Evolutionary conservation across 92 coral and sea anemone genomes (phyloP).

Genomic region (Plumapathes pennacea): DNA sequence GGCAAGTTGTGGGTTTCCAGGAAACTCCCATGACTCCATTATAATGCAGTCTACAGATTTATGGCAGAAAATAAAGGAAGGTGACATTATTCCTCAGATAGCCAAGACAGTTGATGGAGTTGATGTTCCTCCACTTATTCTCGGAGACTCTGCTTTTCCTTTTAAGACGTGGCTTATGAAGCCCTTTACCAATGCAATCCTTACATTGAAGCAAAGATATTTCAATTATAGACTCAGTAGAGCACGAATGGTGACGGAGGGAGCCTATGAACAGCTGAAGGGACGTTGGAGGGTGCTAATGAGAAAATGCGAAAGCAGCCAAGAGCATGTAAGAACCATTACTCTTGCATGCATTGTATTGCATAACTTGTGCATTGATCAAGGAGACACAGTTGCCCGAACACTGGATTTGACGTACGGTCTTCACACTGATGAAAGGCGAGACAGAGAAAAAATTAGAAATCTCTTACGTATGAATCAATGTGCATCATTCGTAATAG

Average conservation of each 20-base stretch:
- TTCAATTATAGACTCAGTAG: conserved; percentile 36
- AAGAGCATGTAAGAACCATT: conserved; percentile 1
- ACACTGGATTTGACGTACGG: conserved; percentile 5
- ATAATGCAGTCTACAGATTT: conserved; percentile 33
- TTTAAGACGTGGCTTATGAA: conserved; percentile 32
- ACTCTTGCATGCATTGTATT: conserved; percentile 30
- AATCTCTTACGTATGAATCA: conserved; percentile 42
- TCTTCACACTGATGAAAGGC: conserved; percentile 3
- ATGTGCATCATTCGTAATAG: conserved; percentile 35
- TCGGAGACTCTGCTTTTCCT: conserved; percentile 43
- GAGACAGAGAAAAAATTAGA: conserved; percentile 29
- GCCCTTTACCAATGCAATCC: conserved; percentile 32
- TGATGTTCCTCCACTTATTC: conserved; percentile 27
- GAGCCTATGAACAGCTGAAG: conserved; percentile 40
- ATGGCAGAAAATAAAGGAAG: conserved; percentile 22
- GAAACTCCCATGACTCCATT: conserved; percentile 42
- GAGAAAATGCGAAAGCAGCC: conserved; percentile 8
- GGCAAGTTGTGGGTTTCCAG: conserved; percentile 50
- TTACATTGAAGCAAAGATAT: conserved; percentile 11
- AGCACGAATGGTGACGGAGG: conserved; percentile 41
- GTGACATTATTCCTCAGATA: conserved; percentile 22
- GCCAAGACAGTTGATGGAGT: conserved; percentile 18
- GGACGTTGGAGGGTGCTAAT: conserved; percentile 23
- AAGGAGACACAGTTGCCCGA: conserved; percentile 6
- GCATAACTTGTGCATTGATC: conserved; percentile 25